These are phyloP conservation scores for Chloebia gouldiae DNA, from an alignment of 2,113 vertebrate genomes.

Conservation along the genomic window DNA sequence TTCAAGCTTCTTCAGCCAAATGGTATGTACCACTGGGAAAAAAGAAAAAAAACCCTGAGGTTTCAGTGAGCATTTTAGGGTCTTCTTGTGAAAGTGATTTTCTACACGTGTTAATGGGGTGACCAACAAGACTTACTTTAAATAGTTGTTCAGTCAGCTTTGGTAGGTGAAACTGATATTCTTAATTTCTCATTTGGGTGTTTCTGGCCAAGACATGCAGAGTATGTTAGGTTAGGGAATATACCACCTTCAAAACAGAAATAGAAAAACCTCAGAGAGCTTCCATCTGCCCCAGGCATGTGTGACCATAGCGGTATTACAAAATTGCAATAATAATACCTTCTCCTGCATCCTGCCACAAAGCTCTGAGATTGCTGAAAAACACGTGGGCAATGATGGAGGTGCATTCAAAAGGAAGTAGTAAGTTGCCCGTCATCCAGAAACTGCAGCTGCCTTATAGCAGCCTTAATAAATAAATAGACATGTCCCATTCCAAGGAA, in stretches of 20 bases:
- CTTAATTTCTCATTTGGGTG: neutral
- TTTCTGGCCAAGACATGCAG: neutral
- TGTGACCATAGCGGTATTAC: neutral
- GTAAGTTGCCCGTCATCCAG: neutral
- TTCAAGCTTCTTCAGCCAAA: conserved; percentile 1
- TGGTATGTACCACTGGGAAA: neutral
- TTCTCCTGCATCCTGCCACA: neutral
- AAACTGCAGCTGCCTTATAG: neutral
- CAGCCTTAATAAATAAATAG: neutral
- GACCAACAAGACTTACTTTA: neutral
- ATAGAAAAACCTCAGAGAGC: conserved; percentile 3
- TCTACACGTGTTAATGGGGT: neutral
- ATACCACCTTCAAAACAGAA: neutral
- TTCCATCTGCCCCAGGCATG: neutral
- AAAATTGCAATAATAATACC: neutral
- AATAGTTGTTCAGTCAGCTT: neutral
- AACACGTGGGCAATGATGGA: neutral
- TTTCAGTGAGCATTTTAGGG: neutral
- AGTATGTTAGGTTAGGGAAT: neutral
- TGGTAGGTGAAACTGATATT: neutral
- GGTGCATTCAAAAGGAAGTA: neutral
- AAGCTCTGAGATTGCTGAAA: neutral
- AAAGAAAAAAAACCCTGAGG: neutral
- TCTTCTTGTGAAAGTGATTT: neutral
- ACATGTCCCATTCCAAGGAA: neutral